These are phyloP conservation scores for Panzeria rudis DNA, from an alignment of 2,888 invertebrate species.

Conservation along the genomic window DNA sequence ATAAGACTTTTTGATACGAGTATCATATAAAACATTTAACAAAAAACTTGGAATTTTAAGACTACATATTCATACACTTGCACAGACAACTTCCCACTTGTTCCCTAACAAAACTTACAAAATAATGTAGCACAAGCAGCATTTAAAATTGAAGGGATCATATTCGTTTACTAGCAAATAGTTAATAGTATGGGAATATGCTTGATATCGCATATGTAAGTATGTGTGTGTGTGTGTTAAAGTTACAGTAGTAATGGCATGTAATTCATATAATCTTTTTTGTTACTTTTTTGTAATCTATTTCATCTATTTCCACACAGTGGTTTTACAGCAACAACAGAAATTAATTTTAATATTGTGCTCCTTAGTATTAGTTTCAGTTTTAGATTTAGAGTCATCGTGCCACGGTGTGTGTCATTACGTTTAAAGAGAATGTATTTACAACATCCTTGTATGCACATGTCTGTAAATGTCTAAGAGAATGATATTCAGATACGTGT, in stretches of 20 bases:
- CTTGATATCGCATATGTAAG: too few species aligned
- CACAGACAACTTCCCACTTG: background rate
- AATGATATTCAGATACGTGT: background rate
- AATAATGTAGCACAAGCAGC: constrained; percentile 2
- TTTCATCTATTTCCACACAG: background rate
- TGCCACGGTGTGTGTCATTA: constrained; percentile 20
- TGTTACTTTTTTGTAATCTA: constrained; percentile 3
- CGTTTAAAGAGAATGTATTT: background rate
- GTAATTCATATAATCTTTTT: constrained; percentile 42
- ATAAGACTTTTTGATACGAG: constrained; percentile 36
- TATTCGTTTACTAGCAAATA: background rate
- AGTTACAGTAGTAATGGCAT: constrained; percentile 7
- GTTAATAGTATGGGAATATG: background rate
- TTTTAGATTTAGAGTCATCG: background rate
- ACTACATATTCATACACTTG: background rate
- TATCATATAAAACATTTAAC: constrained; percentile 32
- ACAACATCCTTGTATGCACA: background rate
- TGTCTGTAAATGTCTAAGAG: constrained; percentile 3
- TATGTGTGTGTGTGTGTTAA: background rate
- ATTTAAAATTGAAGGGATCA: constrained; percentile 14
- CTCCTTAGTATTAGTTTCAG: background rate
- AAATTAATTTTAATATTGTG: background rate
- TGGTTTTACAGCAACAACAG: background rate
- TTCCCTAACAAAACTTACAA: background rate
- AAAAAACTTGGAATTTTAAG: constrained; percentile 51